Evolutionary conservation across 1,140 invertebrate species (phyloP).

Genomic region (Polypedilum vanderplanki): DNA sequence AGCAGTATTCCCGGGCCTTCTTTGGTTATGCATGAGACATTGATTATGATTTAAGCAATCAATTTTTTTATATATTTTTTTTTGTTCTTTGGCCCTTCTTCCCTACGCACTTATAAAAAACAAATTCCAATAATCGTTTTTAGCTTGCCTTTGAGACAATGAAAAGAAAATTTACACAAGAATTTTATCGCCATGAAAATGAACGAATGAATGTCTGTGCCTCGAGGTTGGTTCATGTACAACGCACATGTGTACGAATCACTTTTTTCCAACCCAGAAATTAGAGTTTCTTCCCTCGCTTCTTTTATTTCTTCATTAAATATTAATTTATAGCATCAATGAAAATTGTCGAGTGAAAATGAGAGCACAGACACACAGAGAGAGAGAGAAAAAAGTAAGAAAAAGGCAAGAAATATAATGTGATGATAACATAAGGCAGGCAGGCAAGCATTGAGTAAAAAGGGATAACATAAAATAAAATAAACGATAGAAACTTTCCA

Average conservation of each 20-base stretch:
- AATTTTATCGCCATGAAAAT: not conserved
- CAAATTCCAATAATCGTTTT: slow-evolving; percentile 14
- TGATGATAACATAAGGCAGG: not conserved
- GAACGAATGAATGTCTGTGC: not conserved
- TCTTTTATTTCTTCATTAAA: slow-evolving; percentile 20
- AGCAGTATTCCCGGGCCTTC: no score
- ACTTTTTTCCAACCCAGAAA: not conserved
- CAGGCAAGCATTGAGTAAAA: not conserved
- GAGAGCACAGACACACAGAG: no score
- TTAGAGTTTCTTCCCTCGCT: not conserved
- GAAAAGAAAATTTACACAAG: not conserved
- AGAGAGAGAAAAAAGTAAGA: not conserved
- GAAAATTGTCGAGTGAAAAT: not conserved
- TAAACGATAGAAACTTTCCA: not conserved
- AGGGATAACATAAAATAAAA: not conserved
- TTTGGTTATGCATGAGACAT: no score
- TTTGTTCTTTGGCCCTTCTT: no score
- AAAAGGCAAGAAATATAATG: not conserved
- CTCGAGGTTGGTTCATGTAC: not conserved
- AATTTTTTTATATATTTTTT: no score
- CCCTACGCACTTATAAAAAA: not conserved
- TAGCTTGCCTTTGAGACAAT: slow-evolving; percentile 1
- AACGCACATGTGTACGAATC: no score
- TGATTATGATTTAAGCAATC: no score
- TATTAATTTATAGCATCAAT: slow-evolving; percentile 20